Conservation (phyloP, 2,888 invertebrate species). For the Aphodius sticticus region DNA sequence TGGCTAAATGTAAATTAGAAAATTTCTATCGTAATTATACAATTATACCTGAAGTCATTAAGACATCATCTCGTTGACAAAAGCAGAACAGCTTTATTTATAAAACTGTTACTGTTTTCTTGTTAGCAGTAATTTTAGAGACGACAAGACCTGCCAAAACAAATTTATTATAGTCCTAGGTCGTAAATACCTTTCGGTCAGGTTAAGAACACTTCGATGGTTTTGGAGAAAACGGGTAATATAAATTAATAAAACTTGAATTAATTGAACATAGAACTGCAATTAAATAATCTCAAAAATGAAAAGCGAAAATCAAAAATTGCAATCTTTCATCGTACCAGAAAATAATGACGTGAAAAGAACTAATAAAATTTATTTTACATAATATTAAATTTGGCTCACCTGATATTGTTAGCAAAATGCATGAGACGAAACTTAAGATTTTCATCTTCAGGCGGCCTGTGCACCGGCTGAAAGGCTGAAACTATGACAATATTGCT, state of each 20-base stretch:
- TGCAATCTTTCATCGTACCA: too few species aligned
- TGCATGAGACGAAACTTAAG: neutral
- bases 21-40: neutral
- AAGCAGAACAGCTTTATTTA: neutral
- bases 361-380: too few species aligned
- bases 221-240: too few species aligned
- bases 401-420: neutral
- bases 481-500: neutral
- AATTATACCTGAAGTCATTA: neutral
- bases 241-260: too few species aligned
- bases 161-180: neutral
- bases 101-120: neutral
- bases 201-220: neutral
- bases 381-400: neutral
- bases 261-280: too few species aligned
- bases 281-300: too few species aligned
- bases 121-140: slow-evolving; percentile 4
- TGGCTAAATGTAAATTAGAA: neutral
- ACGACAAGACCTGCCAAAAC: neutral
- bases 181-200: neutral
- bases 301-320: too few species aligned
- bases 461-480: neutral
- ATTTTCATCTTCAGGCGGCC: neutral
- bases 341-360: too few species aligned
- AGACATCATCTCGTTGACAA: neutral